Evolutionary conservation across 1,140 invertebrate species (phyloP).

Genomic region (Drosophila tsacasi): DNA sequence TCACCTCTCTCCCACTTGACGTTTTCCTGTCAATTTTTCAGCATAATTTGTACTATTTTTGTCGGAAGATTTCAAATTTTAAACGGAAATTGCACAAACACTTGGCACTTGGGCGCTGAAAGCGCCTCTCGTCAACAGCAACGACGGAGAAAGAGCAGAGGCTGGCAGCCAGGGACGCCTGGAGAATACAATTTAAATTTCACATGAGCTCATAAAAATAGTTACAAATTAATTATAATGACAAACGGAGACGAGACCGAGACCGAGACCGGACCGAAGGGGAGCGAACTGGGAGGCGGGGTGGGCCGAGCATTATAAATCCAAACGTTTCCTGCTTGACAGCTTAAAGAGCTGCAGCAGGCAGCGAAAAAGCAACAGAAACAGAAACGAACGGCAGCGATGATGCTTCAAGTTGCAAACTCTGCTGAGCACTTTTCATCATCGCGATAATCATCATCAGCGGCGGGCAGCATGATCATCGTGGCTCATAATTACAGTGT

Average conservation of each 20-base stretch:
- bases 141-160: conserved; percentile 15
- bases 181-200: conserved; percentile 73
- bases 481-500: conserved; percentile 77
- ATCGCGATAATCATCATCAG: conserved; percentile 45
- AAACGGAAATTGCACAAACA: conserved; percentile 81
- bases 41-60: conserved; percentile 74
- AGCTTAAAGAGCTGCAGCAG: conserved; percentile 75
- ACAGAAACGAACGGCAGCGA: conserved; percentile 50
- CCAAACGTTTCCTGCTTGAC: conserved; percentile 83
- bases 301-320: conserved; percentile 69
- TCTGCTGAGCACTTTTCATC: conserved; percentile 49
- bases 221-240: conserved; percentile 84
- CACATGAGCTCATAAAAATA: conserved; percentile 83
- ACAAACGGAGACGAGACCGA: conserved; percentile 57
- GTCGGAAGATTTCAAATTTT: conserved; percentile 75
- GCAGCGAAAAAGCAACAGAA: conserved; percentile 24
- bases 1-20: conserved; percentile 45
- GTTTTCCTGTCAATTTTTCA: conserved; percentile 71
- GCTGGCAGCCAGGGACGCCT: conserved; percentile 21
- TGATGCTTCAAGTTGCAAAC: conserved; percentile 76
- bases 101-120: conserved; percentile 68
- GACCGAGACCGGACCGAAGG: conserved; percentile 25
- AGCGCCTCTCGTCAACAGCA: conserved; percentile 13
- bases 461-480: conserved; percentile 42
- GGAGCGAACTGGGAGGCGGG: neutral